Conservation (phyloP, 2,888 invertebrate species). For the Ceramica pisi region DNA sequence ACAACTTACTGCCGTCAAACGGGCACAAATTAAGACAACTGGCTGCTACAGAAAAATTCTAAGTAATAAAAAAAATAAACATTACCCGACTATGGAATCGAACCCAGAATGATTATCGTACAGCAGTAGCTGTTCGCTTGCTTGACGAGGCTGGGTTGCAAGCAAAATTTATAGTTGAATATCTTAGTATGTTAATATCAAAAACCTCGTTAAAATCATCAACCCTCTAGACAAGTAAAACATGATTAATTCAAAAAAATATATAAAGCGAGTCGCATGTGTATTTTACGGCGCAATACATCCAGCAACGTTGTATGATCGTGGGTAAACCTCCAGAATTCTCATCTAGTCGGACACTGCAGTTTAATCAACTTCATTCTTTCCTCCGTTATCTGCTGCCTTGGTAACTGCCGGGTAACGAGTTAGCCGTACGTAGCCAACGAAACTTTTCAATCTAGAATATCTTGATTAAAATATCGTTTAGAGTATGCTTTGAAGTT, state of each 20-base stretch:
- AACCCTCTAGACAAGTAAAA: constrained; percentile 22
- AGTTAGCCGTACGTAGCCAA: constrained; percentile 63
- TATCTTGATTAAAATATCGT: constrained; percentile 60
- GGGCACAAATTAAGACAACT: too few species aligned
- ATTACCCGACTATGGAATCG: neutral
- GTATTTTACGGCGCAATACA: constrained; percentile 54
- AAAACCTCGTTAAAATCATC: constrained; percentile 13
- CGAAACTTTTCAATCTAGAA: constrained; percentile 72
- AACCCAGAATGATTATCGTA: too few species aligned
- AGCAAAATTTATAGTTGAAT: neutral
- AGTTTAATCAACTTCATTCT: constrained; percentile 79
- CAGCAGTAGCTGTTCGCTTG: too few species aligned
- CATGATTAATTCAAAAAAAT: constrained; percentile 54
- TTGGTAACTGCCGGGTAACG: constrained; percentile 60
- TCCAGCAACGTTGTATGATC: constrained; percentile 60
- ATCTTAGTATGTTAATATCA: neutral
- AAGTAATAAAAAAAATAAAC: neutral
- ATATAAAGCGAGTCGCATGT: constrained; percentile 54
- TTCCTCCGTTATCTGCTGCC: constrained; percentile 71
- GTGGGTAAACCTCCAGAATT: constrained; percentile 67
- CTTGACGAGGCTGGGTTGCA: too few species aligned
- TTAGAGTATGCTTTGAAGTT: constrained; percentile 68
- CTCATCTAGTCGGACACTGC: constrained; percentile 70
- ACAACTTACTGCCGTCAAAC: neutral
- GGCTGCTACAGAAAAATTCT: neutral